Evolutionary conservation across 2,113 vertebrate genomes (phyloP), one percentile per base, ranked within the genome.

Genomic region (Thunnus maccoyii): DNA sequence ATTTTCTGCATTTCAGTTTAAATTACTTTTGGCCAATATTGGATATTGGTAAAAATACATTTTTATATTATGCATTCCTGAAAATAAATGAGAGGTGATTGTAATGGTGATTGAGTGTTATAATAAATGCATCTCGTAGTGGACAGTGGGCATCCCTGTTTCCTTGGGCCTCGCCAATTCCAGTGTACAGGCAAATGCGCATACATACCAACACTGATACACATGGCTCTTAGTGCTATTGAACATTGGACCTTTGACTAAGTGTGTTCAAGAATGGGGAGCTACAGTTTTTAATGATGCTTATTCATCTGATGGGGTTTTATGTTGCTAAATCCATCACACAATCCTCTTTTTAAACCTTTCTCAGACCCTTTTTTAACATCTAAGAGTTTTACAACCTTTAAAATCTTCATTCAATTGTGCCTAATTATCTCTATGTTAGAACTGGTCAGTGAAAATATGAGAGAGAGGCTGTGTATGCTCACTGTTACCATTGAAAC

Each of bases 251-350:
- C 71, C 20, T 46, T 8, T 0, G 3, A 36, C 10, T 16, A 13
- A 17, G 14, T 66, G 16, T 76, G 25, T 55, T 56, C 30, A 67
- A 11, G 47, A 48, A 58, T 69, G 16, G 3, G 72, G 66, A 92
- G 88, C 84, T 88, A 83, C 85, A 87, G 83, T 88, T 90, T 89
- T 80, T 72, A 25, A 64, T 61, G 8, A 22, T 51, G 30, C 7
- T 72, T 50, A 55, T 80, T 66, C 73, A 81, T 76, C 73, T 76
- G 70, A 69, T 58, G 6, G 12, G 15, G 60, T 55, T 81, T 78
- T 68, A 22, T 55, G 47, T 87, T 77, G 60, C 78, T 80, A 27
- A 72, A 67, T 81, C 54, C 84, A 82, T 85, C 63, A 36, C 71
- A 67, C 20, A 12, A 75, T 10, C 11, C 44, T 48, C 3, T 7